A percentile compares a stretch with the other conserved stretches of the same genome.
Evolutionary conservation across 2,797 vertebrate genomes (phyloP).

Genomic region (Takifugu rubripes): DNA sequence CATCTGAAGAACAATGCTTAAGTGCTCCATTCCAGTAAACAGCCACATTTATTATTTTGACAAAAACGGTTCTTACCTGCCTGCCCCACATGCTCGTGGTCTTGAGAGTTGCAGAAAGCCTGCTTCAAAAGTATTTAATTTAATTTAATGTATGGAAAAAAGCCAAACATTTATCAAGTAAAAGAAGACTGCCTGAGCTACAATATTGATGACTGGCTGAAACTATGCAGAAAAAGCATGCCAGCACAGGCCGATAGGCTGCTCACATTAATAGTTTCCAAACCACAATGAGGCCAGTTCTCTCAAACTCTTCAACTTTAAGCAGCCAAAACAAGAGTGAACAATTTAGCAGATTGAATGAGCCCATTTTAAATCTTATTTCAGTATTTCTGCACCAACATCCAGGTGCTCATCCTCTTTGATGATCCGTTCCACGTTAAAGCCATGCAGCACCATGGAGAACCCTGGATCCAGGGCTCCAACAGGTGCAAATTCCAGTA

Average conservation of each 20-base stretch:
- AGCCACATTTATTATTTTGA: too few relatives aligned
- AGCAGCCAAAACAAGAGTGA: slow-evolving; percentile 11
- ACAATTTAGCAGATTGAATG: slow-evolving; percentile 1
- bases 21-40: slow-evolving; percentile 1
- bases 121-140: background rate
- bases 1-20: slow-evolving; percentile 5
- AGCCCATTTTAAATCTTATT: slow-evolving; percentile 8
- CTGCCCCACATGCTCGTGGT: too few relatives aligned
- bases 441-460: slow-evolving; percentile 26
- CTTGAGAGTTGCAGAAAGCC: too few relatives aligned
- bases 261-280: too few relatives aligned
- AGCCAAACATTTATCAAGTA: slow-evolving; percentile 33
- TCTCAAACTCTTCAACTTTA: background rate
- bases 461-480: slow-evolving; percentile 40
- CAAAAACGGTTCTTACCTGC: too few relatives aligned
- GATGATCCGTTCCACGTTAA: background rate
- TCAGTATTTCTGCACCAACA: slow-evolving; percentile 6
- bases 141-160: slow-evolving; percentile 28
- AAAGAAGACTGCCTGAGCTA: slow-evolving; percentile 17
- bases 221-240: slow-evolving; percentile 76
- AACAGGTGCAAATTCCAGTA: slow-evolving; percentile 80
- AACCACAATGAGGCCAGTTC: too few relatives aligned
- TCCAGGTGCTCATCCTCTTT: background rate
- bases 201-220: slow-evolving; percentile 63
- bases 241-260: slow-evolving; percentile 15